Base-by-base conservation (phyloP, 2,797 vertebrate species). In the Miopithecus talapoin region DNA sequence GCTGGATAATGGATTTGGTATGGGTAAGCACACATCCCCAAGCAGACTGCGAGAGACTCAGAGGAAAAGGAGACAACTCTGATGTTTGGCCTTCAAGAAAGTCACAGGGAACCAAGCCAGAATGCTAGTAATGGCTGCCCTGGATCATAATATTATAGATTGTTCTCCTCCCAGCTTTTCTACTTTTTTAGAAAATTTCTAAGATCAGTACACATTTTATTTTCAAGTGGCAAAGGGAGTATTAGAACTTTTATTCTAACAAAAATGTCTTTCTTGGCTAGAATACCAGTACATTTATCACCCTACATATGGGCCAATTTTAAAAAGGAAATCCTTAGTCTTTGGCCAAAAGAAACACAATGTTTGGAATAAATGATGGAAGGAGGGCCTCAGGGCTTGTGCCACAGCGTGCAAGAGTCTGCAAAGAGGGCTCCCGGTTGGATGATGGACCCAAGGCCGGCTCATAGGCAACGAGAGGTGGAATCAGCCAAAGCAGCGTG, bases 191-290 rank as follows among this genome's bases (percentile, higher is more conserved):
- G 46, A 80, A 89, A 41, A 88, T 41, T 14, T 91, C 64, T 64
- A 53, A 55, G n/a, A 55, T 46, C 28, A 19, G 22, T 36, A 24
- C 26, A 70, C 3, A 78, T 70, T 91, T 84, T 68, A 80, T 81
- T 92, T 96, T 91, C 57, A 74, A 79, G n/a, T 19, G n/a, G 68
- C 53, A 95, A 92, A 92, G 36, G 80, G 53, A 92, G 39, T 48
- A 86, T 88, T 21, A 86, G 46, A 74, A 33, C 33, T 83, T 91
- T 94, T 26, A 55, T 57, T 39, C 2, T 11, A 91, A 39, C 43
- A 85, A 74, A 79, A 72, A 50, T 13, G 12, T 57, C 84, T 83
- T 89, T 89, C 46, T 39, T 59, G 50, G 83, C 11, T 13, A 88
- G 28, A 91, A 81, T 46, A 79, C 64, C 78, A 36, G 1, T 41